Percentiles rank a stretch among this genome's conserved stretches.
Conservation (phyloP, 1,140 invertebrate genomes). For the Drosophila ercepeae region DNA sequence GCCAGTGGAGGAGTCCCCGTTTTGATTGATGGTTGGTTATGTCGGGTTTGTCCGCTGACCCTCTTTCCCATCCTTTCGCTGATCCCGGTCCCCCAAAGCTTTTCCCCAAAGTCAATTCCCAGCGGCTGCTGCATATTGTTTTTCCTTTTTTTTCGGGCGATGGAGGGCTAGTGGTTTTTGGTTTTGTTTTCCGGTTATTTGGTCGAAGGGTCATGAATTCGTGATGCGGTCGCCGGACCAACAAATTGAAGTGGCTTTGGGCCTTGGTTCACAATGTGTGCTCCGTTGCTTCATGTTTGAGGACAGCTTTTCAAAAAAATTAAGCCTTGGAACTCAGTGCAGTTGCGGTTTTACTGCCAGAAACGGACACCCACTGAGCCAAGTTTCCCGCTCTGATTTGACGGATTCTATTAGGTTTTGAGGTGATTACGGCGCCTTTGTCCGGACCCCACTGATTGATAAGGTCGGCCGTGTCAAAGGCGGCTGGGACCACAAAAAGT, state of each 20-base stretch:
- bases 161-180: constrained; percentile 16
- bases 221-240: constrained; percentile 66
- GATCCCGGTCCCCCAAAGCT: neutral
- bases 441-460: constrained; percentile 33
- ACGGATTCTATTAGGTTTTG: constrained; percentile 44
- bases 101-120: constrained; percentile 25
- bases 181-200: constrained; percentile 60
- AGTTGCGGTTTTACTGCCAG: constrained; percentile 24
- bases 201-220: constrained; percentile 70
- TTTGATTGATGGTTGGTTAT: constrained; percentile 72
- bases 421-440: constrained; percentile 43
- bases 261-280: constrained; percentile 26
- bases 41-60: constrained; percentile 29
- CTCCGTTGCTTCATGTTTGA: constrained; percentile 7
- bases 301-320: neutral
- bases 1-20: constrained; percentile 28
- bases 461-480: constrained; percentile 37
- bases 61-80: neutral
- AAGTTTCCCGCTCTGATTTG: constrained; percentile 26
- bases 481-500: constrained; percentile 19
- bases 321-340: constrained; percentile 4
- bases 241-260: constrained; percentile 76
- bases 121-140: constrained; percentile 42
- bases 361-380: neutral
- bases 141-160: neutral